Evolutionary conservation across 2,888 invertebrate species (phyloP), one percentile per base, ranked within the genome.

Genomic region (Cremastinae sp.): DNA sequence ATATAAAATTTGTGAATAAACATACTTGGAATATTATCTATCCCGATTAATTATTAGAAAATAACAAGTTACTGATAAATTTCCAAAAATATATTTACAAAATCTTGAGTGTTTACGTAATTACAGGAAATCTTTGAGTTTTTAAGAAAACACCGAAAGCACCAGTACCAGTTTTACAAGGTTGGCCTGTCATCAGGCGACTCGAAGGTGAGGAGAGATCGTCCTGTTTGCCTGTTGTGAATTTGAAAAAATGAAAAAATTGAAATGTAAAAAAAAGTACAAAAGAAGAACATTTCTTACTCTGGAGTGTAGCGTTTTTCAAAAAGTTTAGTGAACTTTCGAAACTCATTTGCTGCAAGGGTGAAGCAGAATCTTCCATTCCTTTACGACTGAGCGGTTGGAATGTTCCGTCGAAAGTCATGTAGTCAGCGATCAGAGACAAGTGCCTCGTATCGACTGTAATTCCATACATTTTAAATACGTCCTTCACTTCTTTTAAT

Each of bases 391-490:
- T 99, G 90, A 99, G 93, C 0, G 99, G 96, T 84, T 95, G 94
- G 86, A 96, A 98, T 0, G 92, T 91, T 0, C 99, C 99, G 84
- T 96, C 96, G 83, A 94, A 97, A 0, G 98, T 99, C 99, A 99
- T 99, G 88, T 98, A 99, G 90, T 99, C 99, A 0, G 99, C 96
- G 64, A 99, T 93, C 3, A 99, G 91, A 0, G 94, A 93, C 84
- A 99, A 92, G 92, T 99, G 99, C 20, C 99, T 92, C 0, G 96
- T 94, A 90, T 99, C 97, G 1, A 99, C 98, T 7, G 94, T 93
- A 84, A 99, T 99, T 22, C 98, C 98, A 85, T 99, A 99, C 0
- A 97, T 97, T 81, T 95, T 96, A 90, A 99, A 99, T 37, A 99
- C 99, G 86, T 97, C 96, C 88, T 96, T 94, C 53, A 99, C 95